Percentiles rank a stretch among this genome's conserved stretches.
Conservation (phyloP, 2,113 vertebrate genomes). For the Spea multiplicata region DNA sequence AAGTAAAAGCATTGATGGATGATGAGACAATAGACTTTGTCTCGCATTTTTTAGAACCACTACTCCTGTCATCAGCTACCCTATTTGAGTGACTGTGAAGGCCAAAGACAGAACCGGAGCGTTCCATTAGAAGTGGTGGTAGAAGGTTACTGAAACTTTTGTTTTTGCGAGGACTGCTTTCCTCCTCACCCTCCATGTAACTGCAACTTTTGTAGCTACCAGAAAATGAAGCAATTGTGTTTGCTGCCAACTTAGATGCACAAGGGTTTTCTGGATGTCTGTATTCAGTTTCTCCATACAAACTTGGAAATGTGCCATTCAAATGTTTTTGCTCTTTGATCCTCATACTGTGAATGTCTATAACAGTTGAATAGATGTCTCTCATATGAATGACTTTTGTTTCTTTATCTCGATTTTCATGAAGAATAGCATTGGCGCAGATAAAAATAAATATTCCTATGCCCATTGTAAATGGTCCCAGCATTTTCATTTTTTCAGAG, state of each 20-base stretch:
- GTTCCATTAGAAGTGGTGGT: conserved; percentile 79
- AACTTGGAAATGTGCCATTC: conserved; percentile 67
- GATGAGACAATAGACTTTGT: conserved; percentile 95
- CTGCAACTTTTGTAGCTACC: conserved; percentile 65
- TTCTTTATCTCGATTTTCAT: conserved; percentile 95
- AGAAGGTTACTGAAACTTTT: conserved; percentile 67
- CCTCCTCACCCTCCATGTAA: conserved; percentile 80
- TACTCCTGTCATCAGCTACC: conserved; percentile 67
- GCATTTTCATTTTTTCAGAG: conserved; percentile 96
- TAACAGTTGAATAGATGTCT: conserved; percentile 98
- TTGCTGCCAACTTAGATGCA: conserved; percentile 71
- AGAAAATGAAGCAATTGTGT: conserved; percentile 76
- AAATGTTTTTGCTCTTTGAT: conserved; percentile 82
- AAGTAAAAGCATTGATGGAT: conserved; percentile 91
- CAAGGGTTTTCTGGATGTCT: conserved; percentile 65
- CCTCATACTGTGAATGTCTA: conserved; percentile 90
- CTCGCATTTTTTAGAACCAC: conserved; percentile 75
- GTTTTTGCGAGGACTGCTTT: conserved; percentile 67
- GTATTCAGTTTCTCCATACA: conserved; percentile 67
- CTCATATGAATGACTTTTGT: conserved; percentile 99
- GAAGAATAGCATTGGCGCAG: conserved; percentile 95
- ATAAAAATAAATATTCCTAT: conserved; percentile 99
- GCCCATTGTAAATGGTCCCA: conserved; percentile 97
- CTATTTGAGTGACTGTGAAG: conserved; percentile 70
- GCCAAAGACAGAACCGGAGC: conserved; percentile 68